Evolutionary conservation across 1,140 invertebrate species (phyloP), one percentile per base, ranked within the genome.

Genomic region (Heliothis subflexa): DNA sequence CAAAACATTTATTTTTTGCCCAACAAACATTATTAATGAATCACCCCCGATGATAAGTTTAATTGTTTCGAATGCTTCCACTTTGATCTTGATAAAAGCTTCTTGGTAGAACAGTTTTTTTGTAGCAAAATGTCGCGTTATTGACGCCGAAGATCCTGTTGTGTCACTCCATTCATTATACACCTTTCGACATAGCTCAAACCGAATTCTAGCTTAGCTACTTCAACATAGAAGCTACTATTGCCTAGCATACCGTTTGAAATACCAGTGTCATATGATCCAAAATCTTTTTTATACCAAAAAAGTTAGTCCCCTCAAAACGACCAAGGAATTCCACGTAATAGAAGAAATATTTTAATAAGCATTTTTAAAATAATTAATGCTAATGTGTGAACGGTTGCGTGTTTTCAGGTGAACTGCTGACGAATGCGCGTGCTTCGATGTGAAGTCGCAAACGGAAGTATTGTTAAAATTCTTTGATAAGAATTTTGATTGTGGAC

Each of bases 261-360:
- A 55, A 54, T 77, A 21, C 28, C 50, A 78, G 64, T 83, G 80
- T 81, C 75, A 75, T 64, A 66, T 52, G 68, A 71, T 61, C 33
- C 49, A 80, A 79, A 77, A 81, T 84, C 40, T 64, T 71, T 83
- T 86, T 89, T 87, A 81, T 83, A 75, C 68, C 75, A 84, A 83
- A 88, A 83, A 88, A 88, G 84, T 84, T 83, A 81, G 81, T 78
- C 81, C 81, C 82, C 83, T 85, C 88, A 88, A 89, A 76, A 74
- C 50, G 80, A 83, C 77, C 76, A 61, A 61, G 80, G 83, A 88
- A 89, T 88, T 86, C 81, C 79, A 84, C 68, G 89, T 90, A 91
- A 91, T 88, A 89, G 90, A 81, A 76, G 40, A 92, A 90, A 88
- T 86, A 93, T 93, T 93, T 93, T 92, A 93, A 93, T 87, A 88